Conservation (phyloP, 2,797 vertebrate species). For the Luscinia luscinia region DNA sequence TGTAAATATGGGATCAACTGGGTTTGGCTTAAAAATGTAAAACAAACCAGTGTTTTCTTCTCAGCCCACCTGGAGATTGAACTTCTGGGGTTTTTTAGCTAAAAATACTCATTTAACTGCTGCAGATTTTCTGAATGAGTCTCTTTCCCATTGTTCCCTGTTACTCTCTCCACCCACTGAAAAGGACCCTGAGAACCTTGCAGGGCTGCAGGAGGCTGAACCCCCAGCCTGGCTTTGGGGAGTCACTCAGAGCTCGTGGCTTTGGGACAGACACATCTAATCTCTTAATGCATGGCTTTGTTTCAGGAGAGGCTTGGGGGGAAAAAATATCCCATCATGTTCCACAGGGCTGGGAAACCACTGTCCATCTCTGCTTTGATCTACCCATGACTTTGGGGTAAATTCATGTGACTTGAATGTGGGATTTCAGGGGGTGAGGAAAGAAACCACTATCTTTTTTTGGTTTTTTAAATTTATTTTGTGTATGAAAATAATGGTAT, state of each 20-base stretch:
- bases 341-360: background rate
- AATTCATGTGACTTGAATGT: background rate
- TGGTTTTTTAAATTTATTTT: background rate
- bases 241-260: background rate
- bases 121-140: background rate
- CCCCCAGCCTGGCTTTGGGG: background rate
- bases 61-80: background rate
- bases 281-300: conserved; percentile 16
- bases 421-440: background rate
- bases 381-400: background rate
- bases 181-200: background rate
- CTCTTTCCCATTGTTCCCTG: background rate
- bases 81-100: background rate
- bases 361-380: background rate
- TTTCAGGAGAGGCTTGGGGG: background rate
- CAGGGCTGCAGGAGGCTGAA: background rate
- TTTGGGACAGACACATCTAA: background rate
- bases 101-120: background rate
- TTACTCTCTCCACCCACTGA: background rate
- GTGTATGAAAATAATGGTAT: background rate
- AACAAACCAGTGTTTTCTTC: background rate
- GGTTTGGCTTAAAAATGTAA: background rate
- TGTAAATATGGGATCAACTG: background rate
- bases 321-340: background rate
- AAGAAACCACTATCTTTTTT: background rate